Evolutionary conservation across 2,888 invertebrate species (phyloP), one percentile per base, ranked within the genome.

Genomic region (Ectemnius lituratus): DNA sequence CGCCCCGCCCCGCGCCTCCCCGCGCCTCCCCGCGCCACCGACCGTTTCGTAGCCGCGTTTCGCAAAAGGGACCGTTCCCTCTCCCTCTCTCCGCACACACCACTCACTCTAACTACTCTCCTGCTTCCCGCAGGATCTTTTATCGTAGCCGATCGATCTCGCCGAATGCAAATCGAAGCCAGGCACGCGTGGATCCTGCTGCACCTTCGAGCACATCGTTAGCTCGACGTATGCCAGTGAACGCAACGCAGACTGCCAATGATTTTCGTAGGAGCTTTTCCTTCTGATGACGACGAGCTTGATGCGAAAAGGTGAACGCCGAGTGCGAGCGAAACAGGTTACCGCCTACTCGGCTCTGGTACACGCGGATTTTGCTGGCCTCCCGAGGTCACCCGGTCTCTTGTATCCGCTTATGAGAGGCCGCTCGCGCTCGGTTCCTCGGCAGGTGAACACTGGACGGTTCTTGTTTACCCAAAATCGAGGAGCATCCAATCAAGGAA

Each of bases 381-480:
- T 78, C 82, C 78, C 89, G 89, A 89, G 89, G 89, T 87, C 89
- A 85, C 83, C 84, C 81, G 82, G 71, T 28, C 76, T 80, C 16
- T 37, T 52, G 80, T 84, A 84, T 76, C 76, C 76, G 75, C 75
- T 67, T 68, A 67, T 71, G 60, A 69, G 59, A 75, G 74, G 73
- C 52, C 52, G 47, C 23, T 69, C 69, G 71, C 52, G 47, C 23
- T 69, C 69, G 71, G 76, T 73, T 62, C 64, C 60, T 46, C 57
- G 47, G 63, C 70, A 70, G 67, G 0, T 3, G n/a, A n/a, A n/a
- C n/a, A n/a, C n/a, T n/a, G 23, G 23, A 23, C 2, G 23, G 2
- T 70, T 71, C 64, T 69, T 28, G 56, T 69, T 72, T 68, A 67
- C 61, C 18, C 62, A 27, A 49, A 27, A 61, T 70, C 62, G 63